Percentiles rank a stretch among this genome's conserved stretches.
These are phyloP conservation scores for Microchirus variegatus DNA, from an alignment of 2,797 vertebrate genomes.

Conservation along the genomic window DNA sequence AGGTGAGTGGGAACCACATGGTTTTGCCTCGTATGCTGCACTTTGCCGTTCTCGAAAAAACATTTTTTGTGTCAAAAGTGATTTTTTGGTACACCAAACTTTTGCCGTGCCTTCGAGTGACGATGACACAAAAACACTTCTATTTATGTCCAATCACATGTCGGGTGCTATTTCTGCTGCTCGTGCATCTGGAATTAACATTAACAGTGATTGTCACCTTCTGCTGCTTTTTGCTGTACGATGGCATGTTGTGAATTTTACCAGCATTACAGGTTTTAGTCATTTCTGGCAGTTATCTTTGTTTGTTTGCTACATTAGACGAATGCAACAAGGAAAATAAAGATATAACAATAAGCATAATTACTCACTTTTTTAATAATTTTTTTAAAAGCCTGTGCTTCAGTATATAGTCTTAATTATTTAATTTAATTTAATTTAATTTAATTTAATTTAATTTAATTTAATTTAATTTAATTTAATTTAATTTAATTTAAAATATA, in stretches of 20 bases:
- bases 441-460: no score
- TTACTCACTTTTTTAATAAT: no score
- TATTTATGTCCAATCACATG: neutral
- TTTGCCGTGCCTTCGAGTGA: slow-evolving; percentile 13
- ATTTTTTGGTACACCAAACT: slow-evolving; percentile 12
- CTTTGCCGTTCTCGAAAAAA: slow-evolving; percentile 21
- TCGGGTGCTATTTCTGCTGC: neutral
- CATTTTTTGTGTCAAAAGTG: slow-evolving; percentile 12
- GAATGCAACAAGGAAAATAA: no score
- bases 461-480: no score
- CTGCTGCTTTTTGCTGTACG: neutral
- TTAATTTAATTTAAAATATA: no score
- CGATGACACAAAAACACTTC: slow-evolving; percentile 1
- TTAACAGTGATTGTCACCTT: neutral
- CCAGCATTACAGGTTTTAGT: neutral
- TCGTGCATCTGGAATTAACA: slow-evolving; percentile 4
- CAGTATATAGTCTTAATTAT: no score
- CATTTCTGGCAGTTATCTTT: no score
- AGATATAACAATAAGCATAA: no score
- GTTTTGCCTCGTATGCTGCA: slow-evolving; percentile 35
- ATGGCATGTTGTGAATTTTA: neutral
- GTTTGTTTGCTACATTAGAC: no score
- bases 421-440: no score
- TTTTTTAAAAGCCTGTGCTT: no score
- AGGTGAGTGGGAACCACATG: slow-evolving; percentile 43